These are phyloP conservation scores for Parascotia fuliginaria DNA, from an alignment of 2,888 invertebrate genomes.

Conservation along the genomic window DNA sequence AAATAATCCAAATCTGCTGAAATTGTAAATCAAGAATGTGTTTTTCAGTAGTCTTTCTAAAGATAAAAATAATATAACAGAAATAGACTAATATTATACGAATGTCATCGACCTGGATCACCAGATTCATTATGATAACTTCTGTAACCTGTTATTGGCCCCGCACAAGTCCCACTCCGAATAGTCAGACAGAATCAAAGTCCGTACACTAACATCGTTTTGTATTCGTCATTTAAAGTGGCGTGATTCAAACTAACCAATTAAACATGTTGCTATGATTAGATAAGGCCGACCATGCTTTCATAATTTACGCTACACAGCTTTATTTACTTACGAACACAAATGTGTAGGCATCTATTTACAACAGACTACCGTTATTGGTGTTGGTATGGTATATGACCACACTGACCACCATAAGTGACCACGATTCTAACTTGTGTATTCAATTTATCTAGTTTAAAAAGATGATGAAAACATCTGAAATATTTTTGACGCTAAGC, in stretches of 20 bases:
- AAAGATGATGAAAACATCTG: no score
- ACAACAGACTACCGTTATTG: no score
- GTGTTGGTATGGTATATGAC: no score
- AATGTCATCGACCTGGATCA: conserved; percentile 43
- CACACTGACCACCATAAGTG: no score
- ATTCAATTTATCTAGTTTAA: no score
- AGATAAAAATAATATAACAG: neutral
- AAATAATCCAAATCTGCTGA: no score
- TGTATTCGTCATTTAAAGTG: conserved; percentile 69
- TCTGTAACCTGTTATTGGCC: conserved; percentile 40
- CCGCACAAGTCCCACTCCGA: conserved; percentile 20
- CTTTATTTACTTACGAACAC: conserved; percentile 9
- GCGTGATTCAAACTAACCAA: conserved; percentile 78
- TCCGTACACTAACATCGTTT: conserved; percentile 58
- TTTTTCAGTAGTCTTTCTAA: no score
- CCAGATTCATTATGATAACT: conserved; percentile 39
- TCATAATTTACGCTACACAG: conserved; percentile 39
- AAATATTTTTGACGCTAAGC: no score
- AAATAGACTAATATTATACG: conserved; percentile 5
- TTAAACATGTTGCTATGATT: conserved; percentile 65
- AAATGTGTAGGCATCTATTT: no score
- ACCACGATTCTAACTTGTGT: no score
- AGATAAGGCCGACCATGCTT: conserved; percentile 61
- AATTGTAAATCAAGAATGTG: no score
- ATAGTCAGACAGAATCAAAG: conserved; percentile 54